Evolutionary conservation across 2,888 invertebrate genomes (phyloP).

Genomic region (Drosophila mayaguana): DNA sequence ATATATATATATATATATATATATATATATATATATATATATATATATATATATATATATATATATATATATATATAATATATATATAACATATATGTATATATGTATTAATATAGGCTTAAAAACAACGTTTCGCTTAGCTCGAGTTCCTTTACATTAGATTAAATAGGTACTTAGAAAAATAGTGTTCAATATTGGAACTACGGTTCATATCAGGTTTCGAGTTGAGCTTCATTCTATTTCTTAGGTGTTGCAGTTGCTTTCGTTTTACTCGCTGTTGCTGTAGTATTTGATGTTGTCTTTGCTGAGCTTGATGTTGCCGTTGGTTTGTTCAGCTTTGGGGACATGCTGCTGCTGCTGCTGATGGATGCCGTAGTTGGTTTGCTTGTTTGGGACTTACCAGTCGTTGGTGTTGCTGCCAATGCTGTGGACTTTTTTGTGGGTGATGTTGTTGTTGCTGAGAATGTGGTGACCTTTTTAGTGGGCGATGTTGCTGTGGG

Average conservation of each 20-base stretch:
- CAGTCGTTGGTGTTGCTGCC: slow-evolving; percentile 16
- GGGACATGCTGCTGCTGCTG: slow-evolving; percentile 40
- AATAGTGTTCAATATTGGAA: slow-evolving; percentile 61
- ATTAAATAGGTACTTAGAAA: slow-evolving; percentile 62
- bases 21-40: slow-evolving; percentile 19
- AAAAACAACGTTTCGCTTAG: slow-evolving; percentile 37
- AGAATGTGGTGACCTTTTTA: slow-evolving; percentile 13
- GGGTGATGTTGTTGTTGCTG: slow-evolving; percentile 16
- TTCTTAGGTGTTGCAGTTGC: slow-evolving; percentile 57
- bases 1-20: slow-evolving; percentile 1
- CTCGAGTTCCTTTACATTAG: slow-evolving; percentile 38
- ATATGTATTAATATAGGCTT: slow-evolving; percentile 23
- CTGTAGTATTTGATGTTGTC: slow-evolving; percentile 21
- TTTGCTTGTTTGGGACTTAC: slow-evolving; percentile 34
- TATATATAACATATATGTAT: too few species aligned
- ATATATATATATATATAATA: slow-evolving; percentile 2
- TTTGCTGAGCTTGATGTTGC: slow-evolving; percentile 58
- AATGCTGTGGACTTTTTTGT: slow-evolving; percentile 17
- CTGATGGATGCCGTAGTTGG: slow-evolving; percentile 18
- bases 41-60: slow-evolving; percentile 3
- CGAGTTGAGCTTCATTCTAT: slow-evolving; percentile 23
- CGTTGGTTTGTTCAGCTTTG: slow-evolving; percentile 34
- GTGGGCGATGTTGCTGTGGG: slow-evolving; percentile 9
- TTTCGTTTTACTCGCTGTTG: slow-evolving; percentile 57
- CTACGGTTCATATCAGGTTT: slow-evolving; percentile 17